A percentile compares a stretch with the other conserved stretches of the same genome.
Conservation (phyloP, 1,140 invertebrate species). For the Neuroterus valhalla region DNA sequence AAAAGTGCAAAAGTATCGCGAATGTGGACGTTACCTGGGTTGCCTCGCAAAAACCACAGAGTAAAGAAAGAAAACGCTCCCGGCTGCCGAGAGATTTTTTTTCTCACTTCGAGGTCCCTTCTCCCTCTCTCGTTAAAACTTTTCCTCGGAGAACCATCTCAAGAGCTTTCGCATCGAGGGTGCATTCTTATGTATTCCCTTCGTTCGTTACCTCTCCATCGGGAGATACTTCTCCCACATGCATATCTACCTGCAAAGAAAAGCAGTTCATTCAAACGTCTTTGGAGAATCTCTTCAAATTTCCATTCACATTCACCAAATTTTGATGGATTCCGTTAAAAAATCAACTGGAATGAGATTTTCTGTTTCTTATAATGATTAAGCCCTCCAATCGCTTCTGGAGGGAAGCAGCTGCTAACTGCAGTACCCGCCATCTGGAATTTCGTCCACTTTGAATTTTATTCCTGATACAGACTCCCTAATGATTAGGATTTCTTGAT, state of each 20-base stretch:
- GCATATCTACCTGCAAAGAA: background rate
- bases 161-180: constrained; percentile 10
- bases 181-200: constrained; percentile 37
- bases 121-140: constrained; percentile 46
- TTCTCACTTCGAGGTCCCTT: background rate
- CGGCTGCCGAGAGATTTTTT: constrained; percentile 12
- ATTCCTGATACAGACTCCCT: no score
- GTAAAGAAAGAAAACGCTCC: constrained; percentile 10
- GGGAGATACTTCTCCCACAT: constrained; percentile 7
- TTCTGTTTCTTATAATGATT: no score
- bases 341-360: no score
- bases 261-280: background rate
- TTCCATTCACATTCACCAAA: background rate
- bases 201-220: constrained; percentile 37
- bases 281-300: background rate
- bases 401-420: no score
- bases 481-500: no score
- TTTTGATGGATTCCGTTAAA: no score
- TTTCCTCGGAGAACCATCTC: constrained; percentile 32
- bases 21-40: constrained; percentile 18
- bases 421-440: no score
- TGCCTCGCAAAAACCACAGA: constrained; percentile 16
- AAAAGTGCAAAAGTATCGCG: constrained; percentile 52
- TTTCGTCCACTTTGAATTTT: no score
- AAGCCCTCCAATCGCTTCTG: no score